phyloP scores from a whole-genome alignment of 2,113 vertebrate genomes.

The Aepyceros melampus region DNA sequence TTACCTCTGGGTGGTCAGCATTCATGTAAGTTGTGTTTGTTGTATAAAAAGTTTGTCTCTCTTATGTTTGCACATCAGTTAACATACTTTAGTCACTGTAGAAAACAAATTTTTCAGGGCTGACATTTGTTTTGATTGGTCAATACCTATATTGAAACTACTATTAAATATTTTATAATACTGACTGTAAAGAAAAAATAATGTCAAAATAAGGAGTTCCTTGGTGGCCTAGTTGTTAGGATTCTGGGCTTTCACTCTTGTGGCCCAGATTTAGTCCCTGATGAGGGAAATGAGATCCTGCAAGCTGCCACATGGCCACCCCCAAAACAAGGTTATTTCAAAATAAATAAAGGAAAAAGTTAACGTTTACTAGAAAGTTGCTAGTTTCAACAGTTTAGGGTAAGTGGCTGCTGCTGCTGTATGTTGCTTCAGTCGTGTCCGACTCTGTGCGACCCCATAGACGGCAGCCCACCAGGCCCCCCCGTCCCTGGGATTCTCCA shows the following conservation, averaged over 20 bases:
- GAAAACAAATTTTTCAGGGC: neutral
- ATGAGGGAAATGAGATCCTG: neutral
- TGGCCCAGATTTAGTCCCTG: neutral
- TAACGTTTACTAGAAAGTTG: neutral
- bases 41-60: neutral
- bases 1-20: neutral
- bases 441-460: neutral
- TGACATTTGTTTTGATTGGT: neutral
- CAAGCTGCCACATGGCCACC: neutral
- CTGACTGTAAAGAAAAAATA: neutral
- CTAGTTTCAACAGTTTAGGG: neutral
- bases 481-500: too few species aligned
- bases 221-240: neutral
- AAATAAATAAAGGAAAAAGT: neutral
- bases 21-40: neutral
- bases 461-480: too few species aligned
- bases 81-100: neutral
- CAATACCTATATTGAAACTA: neutral
- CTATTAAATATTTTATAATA: neutral
- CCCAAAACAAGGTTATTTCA: neutral
- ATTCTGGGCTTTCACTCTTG: neutral
- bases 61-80: neutral
- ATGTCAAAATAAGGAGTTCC: neutral
- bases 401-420: neutral
- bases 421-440: neutral